Evolutionary conservation across 2,113 vertebrate genomes (phyloP), one percentile per base, ranked within the genome.

Genomic region (Corythoichthys haematopterus): DNA sequence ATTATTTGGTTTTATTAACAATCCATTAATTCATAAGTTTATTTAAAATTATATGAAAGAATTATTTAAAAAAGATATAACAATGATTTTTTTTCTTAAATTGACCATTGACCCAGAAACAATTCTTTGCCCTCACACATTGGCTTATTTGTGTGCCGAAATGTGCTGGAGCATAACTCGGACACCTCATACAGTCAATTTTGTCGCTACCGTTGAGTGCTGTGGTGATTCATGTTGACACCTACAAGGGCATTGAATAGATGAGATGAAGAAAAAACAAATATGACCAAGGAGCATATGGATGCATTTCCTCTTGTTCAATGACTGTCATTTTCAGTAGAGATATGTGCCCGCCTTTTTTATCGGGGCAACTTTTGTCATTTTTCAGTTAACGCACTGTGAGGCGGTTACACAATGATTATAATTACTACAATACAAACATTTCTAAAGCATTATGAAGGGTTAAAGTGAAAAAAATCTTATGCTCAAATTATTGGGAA

Each of bases 201-300:
- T 59, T 74, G 79, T 83, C 73, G 71, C 75, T 75, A 61, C 64
- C 38, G 77, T 36, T 82, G 72, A 82, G 61, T 3, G 20, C 10
- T 66, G 43, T 2, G 64, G 66, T 80, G 76, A 89, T 87, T 74
- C 59, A 65, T 37, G 47, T 68, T 77, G 85, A 88, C 86, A 83
- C 70, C 58, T 61, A 28, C 64, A 56, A 70, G 7, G 28, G 65
- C 51, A 35, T 50, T 28, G 47, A 74, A 72, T 43, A 79, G 69
- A 70, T 77, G 40, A 28, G 60, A 70, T 65, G 61, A 74, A 65
- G 0, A 47, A 16, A 38, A 68, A 76, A 69, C 40, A 43, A 43
- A 43, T 43, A 66, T 58, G 58, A 64, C 59, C 46, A 3, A 58
- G 47, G 47, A 72, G 68, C 28, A 16, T 43, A 64, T 33, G 71